A percentile compares a stretch with the other conserved stretches of the same genome.
Evolutionary conservation across 2,797 vertebrate species (phyloP).

Genomic region (Dallia pectoralis): DNA sequence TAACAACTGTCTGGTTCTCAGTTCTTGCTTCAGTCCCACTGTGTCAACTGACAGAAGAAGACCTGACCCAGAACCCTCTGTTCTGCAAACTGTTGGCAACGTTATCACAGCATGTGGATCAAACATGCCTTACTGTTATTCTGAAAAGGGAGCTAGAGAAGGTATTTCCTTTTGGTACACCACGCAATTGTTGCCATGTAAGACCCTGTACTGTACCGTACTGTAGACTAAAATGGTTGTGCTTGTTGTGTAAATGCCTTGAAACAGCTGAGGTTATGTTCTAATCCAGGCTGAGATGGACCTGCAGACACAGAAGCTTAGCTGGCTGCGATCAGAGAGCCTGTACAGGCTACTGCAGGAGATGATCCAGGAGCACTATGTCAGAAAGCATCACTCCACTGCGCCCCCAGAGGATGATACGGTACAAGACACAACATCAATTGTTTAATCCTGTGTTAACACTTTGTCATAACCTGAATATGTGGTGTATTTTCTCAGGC

Average conservation of each 20-base stretch:
- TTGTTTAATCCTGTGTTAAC: neutral
- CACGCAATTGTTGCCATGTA: neutral
- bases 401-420: conserved; percentile 60
- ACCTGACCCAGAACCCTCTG: conserved; percentile 75
- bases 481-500: too few species aligned
- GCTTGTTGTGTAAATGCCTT: neutral
- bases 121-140: conserved; percentile 71
- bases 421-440: conserved; percentile 47
- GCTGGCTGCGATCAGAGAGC: conserved; percentile 78
- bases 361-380: conserved; percentile 76
- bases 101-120: conserved; percentile 76
- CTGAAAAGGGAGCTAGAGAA: conserved; percentile 77
- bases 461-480: too few species aligned
- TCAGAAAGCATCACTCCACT: conserved; percentile 67
- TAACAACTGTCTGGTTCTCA: conserved; percentile 22
- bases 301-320: conserved; percentile 68
- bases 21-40: conserved; percentile 75
- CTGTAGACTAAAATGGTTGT: neutral
- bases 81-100: conserved; percentile 78
- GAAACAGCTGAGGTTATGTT: neutral
- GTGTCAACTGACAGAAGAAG: conserved; percentile 76
- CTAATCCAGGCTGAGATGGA: conserved; percentile 73
- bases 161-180: conserved; percentile 44
- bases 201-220: neutral
- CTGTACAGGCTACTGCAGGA: conserved; percentile 76